Percentiles rank a stretch among this genome's conserved stretches.
phyloP scores from a whole-genome alignment of 2,113 vertebrate genomes.

The Urocolius indicus region DNA sequence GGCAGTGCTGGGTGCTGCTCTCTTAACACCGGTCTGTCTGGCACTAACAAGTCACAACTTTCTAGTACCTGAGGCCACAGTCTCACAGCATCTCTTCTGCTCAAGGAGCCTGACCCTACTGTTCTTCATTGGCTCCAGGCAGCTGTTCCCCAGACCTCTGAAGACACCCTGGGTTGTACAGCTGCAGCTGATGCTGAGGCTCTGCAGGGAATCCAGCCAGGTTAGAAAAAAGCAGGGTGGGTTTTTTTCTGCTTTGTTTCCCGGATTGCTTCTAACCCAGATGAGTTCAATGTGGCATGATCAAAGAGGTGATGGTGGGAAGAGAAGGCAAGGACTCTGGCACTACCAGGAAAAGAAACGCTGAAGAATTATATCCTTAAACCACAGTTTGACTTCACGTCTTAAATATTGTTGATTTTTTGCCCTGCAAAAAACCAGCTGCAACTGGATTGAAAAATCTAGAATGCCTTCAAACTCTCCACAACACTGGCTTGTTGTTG shows the following conservation, averaged over 20 bases:
- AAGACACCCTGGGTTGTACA: background rate
- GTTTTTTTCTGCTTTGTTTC: background rate
- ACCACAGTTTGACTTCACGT: background rate
- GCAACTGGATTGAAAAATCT: background rate
- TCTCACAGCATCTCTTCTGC: background rate
- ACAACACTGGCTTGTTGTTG: background rate
- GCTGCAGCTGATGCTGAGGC: rapidly evolving
- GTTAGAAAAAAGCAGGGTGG: background rate
- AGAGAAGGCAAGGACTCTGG: background rate
- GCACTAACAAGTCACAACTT: background rate
- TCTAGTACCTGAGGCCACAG: background rate
- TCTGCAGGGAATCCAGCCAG: background rate
- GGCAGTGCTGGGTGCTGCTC: background rate
- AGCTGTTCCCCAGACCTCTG: background rate
- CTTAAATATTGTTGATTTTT: background rate
- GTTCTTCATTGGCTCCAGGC: rapidly evolving
- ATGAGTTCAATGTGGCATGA: background rate
- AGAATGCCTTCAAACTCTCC: background rate
- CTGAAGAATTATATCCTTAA: background rate
- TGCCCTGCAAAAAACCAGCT: background rate
- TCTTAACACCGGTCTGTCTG: rapidly evolving
- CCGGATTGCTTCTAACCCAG: background rate
- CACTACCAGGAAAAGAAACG: background rate
- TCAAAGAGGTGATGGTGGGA: background rate
- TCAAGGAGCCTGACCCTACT: background rate